Conservation (phyloP, 2,797 vertebrate genomes). For the Synaphobranchus kaupii region DNA sequence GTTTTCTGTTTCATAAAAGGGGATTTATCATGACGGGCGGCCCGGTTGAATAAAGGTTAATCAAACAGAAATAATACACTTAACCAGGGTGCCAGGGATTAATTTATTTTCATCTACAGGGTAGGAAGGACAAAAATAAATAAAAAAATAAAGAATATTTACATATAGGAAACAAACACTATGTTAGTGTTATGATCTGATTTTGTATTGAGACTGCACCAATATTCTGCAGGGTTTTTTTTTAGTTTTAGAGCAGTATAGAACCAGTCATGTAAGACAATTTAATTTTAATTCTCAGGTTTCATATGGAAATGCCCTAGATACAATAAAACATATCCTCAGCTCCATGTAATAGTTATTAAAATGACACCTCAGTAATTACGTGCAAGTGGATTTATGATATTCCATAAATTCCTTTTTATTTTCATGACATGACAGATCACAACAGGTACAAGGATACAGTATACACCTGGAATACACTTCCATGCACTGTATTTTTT, state of each 20-base stretch:
- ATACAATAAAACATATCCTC: neutral
- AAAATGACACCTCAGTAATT: neutral
- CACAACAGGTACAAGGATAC: neutral
- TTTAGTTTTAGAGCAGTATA: neutral
- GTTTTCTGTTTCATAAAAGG: neutral
- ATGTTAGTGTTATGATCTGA: neutral
- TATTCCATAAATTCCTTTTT: neutral
- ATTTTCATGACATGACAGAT: neutral
- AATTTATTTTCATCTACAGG: neutral
- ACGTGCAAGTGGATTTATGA: neutral
- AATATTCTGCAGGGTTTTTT: neutral
- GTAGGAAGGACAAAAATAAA: neutral
- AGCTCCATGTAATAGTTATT: neutral
- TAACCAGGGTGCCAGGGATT: neutral
- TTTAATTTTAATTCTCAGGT: neutral
- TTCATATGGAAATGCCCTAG: neutral
- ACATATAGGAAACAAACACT: neutral
- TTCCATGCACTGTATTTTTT: neutral
- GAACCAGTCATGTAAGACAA: neutral
- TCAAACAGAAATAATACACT: conserved; percentile 4
- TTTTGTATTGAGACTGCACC: neutral
- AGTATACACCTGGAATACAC: neutral
- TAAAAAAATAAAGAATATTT: neutral
- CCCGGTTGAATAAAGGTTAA: neutral
- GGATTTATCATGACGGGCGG: neutral